Evolutionary conservation across 2,888 invertebrate species (phyloP), one percentile per base, ranked within the genome.

Genomic region (Aphidoletes aphidimyza): DNA sequence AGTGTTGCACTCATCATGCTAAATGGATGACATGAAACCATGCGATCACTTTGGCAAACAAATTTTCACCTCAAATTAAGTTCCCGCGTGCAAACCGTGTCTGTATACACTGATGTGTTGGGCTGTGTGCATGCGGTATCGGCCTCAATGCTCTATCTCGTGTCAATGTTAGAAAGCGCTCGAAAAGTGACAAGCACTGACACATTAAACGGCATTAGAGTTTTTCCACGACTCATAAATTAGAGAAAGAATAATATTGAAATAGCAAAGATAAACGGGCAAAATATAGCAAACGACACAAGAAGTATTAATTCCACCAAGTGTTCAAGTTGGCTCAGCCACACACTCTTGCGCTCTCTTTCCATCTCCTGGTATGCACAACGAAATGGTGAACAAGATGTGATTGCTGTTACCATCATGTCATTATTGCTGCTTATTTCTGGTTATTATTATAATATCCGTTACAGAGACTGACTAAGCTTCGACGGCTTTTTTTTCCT

Each of bases 21-120:
- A 69, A 69, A 69, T 34, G 30, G 69, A 69, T 69, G 69, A 69
- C 69, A 30, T 69, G 69, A 69, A 69, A 69, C 69, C 69, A 69
- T 69, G 69, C 30, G 69, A 69, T 81, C 81, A 36, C n/a, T 37
- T n/a, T 81, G 36, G 37, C 37, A 81, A 81, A 81, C 81, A 81
- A 36, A 81, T 81, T 81, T 81, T 81, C 81, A 81, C 81, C 81
- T 81, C 81, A 36, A 81, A 81, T 81, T 81, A 81, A 81, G 81
- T 81, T 81, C n/a, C 3, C n/a, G n/a, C n/a, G n/a, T n/a, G n/a
- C n/a, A n/a, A n/a, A n/a, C n/a, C n/a, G n/a, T n/a, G n/a, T n/a
- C n/a, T n/a, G n/a, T n/a, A n/a, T n/a, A n/a, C n/a, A n/a, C n/a
- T n/a, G n/a, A n/a, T n/a, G n/a, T n/a, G n/a, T n/a, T n/a, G n/a